phyloP scores from a whole-genome alignment of 2,888 invertebrate genomes.

The Sinodicranocentrus sp. region DNA sequence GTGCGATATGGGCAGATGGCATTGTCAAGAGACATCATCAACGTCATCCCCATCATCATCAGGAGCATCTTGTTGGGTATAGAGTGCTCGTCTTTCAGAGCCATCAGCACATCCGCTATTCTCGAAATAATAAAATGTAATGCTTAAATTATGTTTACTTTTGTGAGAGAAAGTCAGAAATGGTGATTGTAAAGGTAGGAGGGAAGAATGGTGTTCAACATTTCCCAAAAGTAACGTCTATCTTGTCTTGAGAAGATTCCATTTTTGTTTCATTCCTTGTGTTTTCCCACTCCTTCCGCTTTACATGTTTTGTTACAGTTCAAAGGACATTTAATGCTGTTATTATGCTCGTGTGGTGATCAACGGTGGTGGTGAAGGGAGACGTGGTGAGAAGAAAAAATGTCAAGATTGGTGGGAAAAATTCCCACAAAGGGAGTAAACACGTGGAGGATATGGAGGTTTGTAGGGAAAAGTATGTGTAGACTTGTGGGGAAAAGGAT shows the following conservation, averaged over 20 bases:
- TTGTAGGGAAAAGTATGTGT: too few relatives aligned
- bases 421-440: too few relatives aligned
- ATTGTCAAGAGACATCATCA: constrained; percentile 18
- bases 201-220: neutral
- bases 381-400: neutral
- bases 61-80: neutral
- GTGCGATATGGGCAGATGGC: neutral
- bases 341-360: constrained; percentile 1
- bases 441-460: too few relatives aligned
- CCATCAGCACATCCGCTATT: constrained; percentile 8
- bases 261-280: neutral
- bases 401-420: too few relatives aligned
- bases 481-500: too few relatives aligned
- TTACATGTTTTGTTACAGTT: neutral
- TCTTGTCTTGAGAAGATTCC: constrained; percentile 17
- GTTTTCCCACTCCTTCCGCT: too few relatives aligned
- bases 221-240: constrained; percentile 48
- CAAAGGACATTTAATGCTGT: neutral
- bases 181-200: neutral
- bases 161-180: neutral
- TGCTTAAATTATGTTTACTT: neutral
- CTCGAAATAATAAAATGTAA: neutral
- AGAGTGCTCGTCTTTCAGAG: neutral
- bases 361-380: neutral
- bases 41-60: neutral